A percentile compares a stretch with the other conserved stretches of the same genome.
Conservation (phyloP, 1,140 invertebrate genomes). For the Psix sp. region DNA sequence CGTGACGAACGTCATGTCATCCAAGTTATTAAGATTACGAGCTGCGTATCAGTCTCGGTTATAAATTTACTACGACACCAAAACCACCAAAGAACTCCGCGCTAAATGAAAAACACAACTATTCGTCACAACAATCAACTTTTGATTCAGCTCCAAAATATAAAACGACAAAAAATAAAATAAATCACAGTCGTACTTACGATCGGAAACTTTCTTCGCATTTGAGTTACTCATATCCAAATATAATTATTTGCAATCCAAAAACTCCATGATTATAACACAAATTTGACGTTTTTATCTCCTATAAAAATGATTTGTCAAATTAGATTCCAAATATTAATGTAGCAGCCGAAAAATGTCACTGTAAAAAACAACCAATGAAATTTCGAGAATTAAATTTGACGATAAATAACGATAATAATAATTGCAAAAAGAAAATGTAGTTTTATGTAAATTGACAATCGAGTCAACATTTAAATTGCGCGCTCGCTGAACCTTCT, state of each 20-base stretch:
- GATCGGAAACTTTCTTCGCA: constrained; percentile 33
- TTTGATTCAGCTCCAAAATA: too few relatives aligned
- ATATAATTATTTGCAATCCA: constrained; percentile 6
- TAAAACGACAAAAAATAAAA: not conserved
- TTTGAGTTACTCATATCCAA: constrained; percentile 38
- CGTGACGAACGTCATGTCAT: constrained; percentile 11
- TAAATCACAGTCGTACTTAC: constrained; percentile 20
- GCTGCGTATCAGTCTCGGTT: too few relatives aligned
- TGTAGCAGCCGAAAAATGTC: too few relatives aligned
- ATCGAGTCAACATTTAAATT: constrained; percentile 64
- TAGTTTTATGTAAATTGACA: not conserved
- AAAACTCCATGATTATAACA: constrained; percentile 18
- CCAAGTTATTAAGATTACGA: not conserved
- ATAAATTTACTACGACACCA: too few relatives aligned
- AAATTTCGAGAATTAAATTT: too few relatives aligned
- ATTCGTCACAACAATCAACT: too few relatives aligned
- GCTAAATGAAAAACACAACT: too few relatives aligned
- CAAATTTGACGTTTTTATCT: not conserved
- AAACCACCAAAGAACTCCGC: too few relatives aligned
- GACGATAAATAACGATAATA: too few relatives aligned
- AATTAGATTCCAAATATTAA: too few relatives aligned
- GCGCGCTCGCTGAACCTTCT: constrained; percentile 52
- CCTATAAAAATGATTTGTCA: not conserved
- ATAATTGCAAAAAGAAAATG: not conserved
- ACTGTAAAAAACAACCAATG: too few relatives aligned